phyloP scores from a whole-genome alignment of 2,888 invertebrate species.

The Acanthosoma haemorrhoidale region DNA sequence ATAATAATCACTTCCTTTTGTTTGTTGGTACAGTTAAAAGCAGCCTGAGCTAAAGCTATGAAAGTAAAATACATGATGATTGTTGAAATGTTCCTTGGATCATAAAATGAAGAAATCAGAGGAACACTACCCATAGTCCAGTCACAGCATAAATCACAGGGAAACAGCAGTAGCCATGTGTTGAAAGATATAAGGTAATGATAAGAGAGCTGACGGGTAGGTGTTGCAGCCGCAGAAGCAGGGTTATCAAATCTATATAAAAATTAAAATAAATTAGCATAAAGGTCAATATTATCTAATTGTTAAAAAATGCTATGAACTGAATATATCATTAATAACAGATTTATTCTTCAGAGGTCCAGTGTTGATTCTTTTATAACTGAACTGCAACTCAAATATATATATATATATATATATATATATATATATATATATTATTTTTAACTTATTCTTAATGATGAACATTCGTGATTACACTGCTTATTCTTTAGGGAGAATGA shows the following conservation, averaged over 20 bases:
- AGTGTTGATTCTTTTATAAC: too few relatives aligned
- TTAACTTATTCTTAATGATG: too few relatives aligned
- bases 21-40: constrained; percentile 54
- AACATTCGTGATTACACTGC: too few relatives aligned
- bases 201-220: constrained; percentile 82
- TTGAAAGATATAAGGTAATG: constrained; percentile 88
- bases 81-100: constrained; percentile 76
- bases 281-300: too few relatives aligned
- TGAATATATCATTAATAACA: too few relatives aligned
- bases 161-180: constrained; percentile 81
- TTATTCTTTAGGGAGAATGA: too few relatives aligned
- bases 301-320: too few relatives aligned
- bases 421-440: too few relatives aligned
- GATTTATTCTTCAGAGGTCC: too few relatives aligned
- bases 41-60: constrained; percentile 54
- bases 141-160: constrained; percentile 89
- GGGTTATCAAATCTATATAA: constrained; percentile 86
- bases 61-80: constrained; percentile 60
- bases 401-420: too few relatives aligned
- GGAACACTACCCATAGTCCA: constrained; percentile 98
- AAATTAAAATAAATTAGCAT: too few relatives aligned
- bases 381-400: too few relatives aligned
- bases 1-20: constrained; percentile 61
- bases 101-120: constrained; percentile 69
- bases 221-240: constrained; percentile 80